Evolutionary conservation across 2,113 vertebrate genomes (phyloP), one percentile per base, ranked within the genome.

Genomic region (Tenebrosternarchus preto): DNA sequence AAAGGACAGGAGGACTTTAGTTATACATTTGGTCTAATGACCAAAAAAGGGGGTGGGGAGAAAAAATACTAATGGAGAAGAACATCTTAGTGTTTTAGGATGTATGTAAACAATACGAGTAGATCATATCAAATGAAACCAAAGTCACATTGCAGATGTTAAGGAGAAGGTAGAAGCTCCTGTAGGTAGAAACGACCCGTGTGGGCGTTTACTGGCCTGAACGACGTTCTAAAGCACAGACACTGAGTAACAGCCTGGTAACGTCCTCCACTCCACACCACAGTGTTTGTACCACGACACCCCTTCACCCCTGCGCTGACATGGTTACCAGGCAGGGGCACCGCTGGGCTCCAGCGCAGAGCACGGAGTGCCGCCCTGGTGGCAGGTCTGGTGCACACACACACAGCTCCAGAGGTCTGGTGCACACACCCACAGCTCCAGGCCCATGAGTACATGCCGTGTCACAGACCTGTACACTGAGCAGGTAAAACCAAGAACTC

Each of bases 51-150:
- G n/a, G n/a, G n/a, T 36, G 71, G 83, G 61, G 64, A 59, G 70
- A 69, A 71, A 80, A 60, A 72, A 55, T 59, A 84, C 77, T 69
- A 83, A 76, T 75, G 80, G 87, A 85, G 31, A 50, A n/a, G n/a
- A n/a, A n/a, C 75, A 73, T 82, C 83, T 85, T 93, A 94, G 93
- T 94, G 92, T 93, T 92, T 86, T 77, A 84, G 80, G 88, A 87
- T 84, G 83, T 85, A 73, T 93, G 92, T 93, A 93, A 93, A 92
- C 91, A 90, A 85, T 81, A 84, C 86, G 71, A 85, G 85, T 86
- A 86, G 71, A 83, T 77, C 64, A 86, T 83, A 86, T 68, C 79
- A 84, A 86, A 84, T 81, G 83, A 87, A 22, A 85, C 33, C 53
- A 59, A 59, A 71, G 16, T 71, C 15, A 73, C 2, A 63, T 15